Conservation (phyloP, 2,797 vertebrate species). For the Dromococcyx pavoninus region DNA sequence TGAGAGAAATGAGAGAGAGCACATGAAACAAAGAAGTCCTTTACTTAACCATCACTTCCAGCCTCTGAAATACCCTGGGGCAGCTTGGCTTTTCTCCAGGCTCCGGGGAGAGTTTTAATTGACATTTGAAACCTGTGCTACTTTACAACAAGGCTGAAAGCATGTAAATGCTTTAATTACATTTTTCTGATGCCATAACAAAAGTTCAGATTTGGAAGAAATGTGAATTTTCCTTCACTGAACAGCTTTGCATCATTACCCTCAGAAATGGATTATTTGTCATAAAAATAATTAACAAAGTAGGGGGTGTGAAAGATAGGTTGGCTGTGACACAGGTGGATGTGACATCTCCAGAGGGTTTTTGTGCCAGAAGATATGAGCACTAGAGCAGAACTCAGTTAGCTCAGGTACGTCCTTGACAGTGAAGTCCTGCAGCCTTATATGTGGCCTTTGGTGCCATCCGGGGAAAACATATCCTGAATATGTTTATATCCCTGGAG, state of each 20-base stretch:
- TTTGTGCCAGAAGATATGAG: not conserved
- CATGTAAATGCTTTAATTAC: not conserved
- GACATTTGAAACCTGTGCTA: not conserved
- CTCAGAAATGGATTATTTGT: not conserved
- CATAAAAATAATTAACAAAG: not conserved
- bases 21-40: not conserved
- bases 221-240: not conserved
- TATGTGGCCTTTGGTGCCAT: fast-evolving
- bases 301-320: not conserved
- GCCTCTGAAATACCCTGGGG: not conserved
- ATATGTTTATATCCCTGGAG: not conserved
- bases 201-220: not conserved
- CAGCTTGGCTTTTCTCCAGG: not conserved
- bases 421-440: not conserved
- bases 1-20: not conserved
- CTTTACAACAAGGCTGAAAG: not conserved
- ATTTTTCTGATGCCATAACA: not conserved
- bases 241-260: not conserved
- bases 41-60: not conserved
- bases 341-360: not conserved
- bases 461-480: not conserved
- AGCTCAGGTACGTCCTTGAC: too few relatives aligned
- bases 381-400: not conserved
- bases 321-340: not conserved
- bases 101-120: not conserved